phyloP scores from a whole-genome alignment of 1,140 invertebrate species.

The Globodera rostochiensis region DNA sequence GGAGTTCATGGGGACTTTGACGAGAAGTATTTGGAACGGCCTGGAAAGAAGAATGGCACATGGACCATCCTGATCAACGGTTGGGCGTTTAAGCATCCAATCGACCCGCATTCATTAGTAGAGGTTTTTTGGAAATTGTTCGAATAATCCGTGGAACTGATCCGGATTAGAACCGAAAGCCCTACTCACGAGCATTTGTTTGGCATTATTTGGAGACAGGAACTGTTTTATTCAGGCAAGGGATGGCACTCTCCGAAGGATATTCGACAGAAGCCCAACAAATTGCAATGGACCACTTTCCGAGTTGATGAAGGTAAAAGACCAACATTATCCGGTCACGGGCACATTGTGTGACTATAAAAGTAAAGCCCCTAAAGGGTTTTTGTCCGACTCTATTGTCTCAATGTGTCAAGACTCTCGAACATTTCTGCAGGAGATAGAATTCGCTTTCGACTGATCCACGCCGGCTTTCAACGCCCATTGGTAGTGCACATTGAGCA shows the following conservation, averaged over 20 bases:
- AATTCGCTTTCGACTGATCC: conserved; percentile 4
- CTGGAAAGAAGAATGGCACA: neutral
- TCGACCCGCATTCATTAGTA: neutral
- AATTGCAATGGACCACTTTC: conserved; percentile 34
- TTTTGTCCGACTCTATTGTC: too few species aligned
- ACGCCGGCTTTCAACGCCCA: conserved; percentile 1
- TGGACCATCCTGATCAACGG: neutral
- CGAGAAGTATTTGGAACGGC: neutral
- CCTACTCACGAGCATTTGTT: conserved; percentile 41
- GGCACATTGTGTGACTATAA: too few species aligned
- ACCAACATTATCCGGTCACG: too few species aligned
- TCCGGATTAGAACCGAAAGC: neutral
- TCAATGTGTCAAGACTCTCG: too few species aligned
- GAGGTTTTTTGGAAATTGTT: too few species aligned
- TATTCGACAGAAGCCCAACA: conserved; percentile 43
- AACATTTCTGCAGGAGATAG: neutral
- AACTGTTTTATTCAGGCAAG: conserved; percentile 28
- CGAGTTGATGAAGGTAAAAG: conserved; percentile 16
- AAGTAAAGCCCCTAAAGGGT: too few species aligned
- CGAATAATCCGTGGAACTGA: too few species aligned
- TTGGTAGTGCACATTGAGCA: conserved; percentile 10
- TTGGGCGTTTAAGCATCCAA: neutral
- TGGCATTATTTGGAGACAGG: conserved; percentile 50
- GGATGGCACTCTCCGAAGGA: conserved; percentile 61
- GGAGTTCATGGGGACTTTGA: neutral